Base-by-base conservation (phyloP, 2,113 vertebrate genomes). In the Sebastes fasciatus region DNA sequence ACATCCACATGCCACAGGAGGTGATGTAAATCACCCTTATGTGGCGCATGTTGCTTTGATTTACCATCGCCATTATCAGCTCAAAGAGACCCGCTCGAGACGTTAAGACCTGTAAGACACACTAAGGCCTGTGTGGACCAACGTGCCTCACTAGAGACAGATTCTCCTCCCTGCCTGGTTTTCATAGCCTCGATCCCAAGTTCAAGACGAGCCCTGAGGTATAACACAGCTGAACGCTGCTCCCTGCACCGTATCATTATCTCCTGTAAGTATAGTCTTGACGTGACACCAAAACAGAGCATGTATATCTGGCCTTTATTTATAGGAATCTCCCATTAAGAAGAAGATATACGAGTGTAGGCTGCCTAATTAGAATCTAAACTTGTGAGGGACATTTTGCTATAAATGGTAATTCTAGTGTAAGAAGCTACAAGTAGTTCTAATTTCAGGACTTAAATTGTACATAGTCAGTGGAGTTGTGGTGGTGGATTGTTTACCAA, bases 361-460 rank as follows among this genome's bases (percentile, higher is more conserved):
- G 75, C 86, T 80, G 86, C 83, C 91, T 94, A 95, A 95, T 94
- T 94, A 94, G 72, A 80, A 87, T 87, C 87, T 79, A 80, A 87
- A 89, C 84, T 86, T 51, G 77, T 14, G 61, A 82, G 83, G 87
- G 70, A 72, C 69, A 66, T 90, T 92, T 89, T 74, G 46, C 87
- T 87, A 34, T 4, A 82, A 86, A 88, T 82, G 81, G 90, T 93
- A 90, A 92, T 92, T 93, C 83, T 43, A 92, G 89, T 74, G 67
- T 54, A 80, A 88, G 84, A 74, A 84, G 78, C 86, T 77, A 64
- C 85, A 61, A 72, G 80, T 23, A 8, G 64, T 85, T 91, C 84
- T 91, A 89, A 90, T 90, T 92, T 80, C 80, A 83, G 87, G 61
- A 57, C 85, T 86, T 85, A 90, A 93, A 94, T 91, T 93, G 90